Evolutionary conservation across 1,140 invertebrate genomes (phyloP), one percentile per base, ranked within the genome.

Genomic region (Adoxophyes honmai): DNA sequence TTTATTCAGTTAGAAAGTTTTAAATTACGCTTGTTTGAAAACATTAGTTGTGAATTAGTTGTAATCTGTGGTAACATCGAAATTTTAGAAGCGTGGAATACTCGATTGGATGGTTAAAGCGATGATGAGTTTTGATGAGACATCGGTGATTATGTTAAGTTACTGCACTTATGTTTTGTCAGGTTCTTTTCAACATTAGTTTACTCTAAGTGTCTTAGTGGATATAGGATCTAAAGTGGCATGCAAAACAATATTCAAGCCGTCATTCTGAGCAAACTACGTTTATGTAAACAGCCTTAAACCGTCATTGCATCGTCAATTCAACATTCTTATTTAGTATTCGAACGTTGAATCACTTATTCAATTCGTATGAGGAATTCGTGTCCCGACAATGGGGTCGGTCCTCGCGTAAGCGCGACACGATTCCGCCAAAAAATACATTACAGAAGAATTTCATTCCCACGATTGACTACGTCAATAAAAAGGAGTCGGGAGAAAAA

Each of bases 381-480:
- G 21, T 28, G 21, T 28, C 21, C 42, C 42, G 18, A 48, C 42
- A 8, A 42, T 15, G 38, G 16, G 28, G n/a, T 21, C 16, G 16
- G 42, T 48, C 18, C 42, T 28, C 21, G n/a, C 42, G 42, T 44
- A 21, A 21, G 42, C 42, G 4, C 18, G 42, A 48, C 42, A 48
- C 42, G 42, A 48, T 28, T 48, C 42, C 21, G 21, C 42, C 42
- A 48, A 48, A 48, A 48, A 48, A 48, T 48, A 48, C 42, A 48
- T 48, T 48, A 48, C 42, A 13, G 16, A 33, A n/a, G 42, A 48
- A 48, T 48, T 69, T 66, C 61, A 71, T 70, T 67, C 65, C 57
- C 70, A 67, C 73, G 64, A 78, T 70, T 76, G 68, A 71, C 72
- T 75, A 69, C 68, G 71, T 78, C 70, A 72, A 75, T 75, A 74